These are phyloP conservation scores for Thamnaconus septentrionalis DNA, from an alignment of 2,113 vertebrate genomes.

Conservation along the genomic window DNA sequence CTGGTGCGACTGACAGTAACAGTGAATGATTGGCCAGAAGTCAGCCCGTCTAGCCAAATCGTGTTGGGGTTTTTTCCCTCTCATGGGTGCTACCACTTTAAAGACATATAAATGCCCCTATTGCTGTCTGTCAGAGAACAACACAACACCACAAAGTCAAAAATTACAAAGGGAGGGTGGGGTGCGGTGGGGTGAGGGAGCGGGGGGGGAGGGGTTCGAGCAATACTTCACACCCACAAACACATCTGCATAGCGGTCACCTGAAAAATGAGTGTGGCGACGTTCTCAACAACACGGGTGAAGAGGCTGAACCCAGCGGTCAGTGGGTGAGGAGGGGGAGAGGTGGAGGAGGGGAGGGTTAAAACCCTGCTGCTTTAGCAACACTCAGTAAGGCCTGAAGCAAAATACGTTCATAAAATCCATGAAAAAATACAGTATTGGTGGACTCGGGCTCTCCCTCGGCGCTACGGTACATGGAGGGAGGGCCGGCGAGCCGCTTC, in stretches of 20 bases:
- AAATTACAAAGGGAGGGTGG: not conserved
- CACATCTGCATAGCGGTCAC: slow-evolving; percentile 66
- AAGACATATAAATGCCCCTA: slow-evolving; percentile 29
- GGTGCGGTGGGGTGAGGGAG: not conserved
- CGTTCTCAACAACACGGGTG: slow-evolving; percentile 44
- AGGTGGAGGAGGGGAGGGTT: slow-evolving; percentile 18
- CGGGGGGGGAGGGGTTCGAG: slow-evolving; percentile 14
- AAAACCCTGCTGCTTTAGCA: slow-evolving; percentile 53
- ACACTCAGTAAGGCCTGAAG: slow-evolving; percentile 52
- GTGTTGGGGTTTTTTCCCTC: not conserved
- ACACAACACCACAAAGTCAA: slow-evolving; percentile 6
- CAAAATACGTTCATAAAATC: slow-evolving; percentile 54
- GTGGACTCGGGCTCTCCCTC: slow-evolving; percentile 45
- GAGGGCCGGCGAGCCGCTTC: slow-evolving; percentile 26
- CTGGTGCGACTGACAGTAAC: slow-evolving; percentile 22
- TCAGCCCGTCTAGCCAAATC: not conserved
- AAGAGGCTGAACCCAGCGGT: slow-evolving; percentile 48
- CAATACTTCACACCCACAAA: slow-evolving; percentile 46
- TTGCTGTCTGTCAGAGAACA: slow-evolving; percentile 25
- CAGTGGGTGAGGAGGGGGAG: too few species aligned
- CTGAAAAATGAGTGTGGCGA: slow-evolving; percentile 50
- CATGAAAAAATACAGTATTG: slow-evolving; percentile 69
- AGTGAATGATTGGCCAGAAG: not conserved
- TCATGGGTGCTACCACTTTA: slow-evolving; percentile 27
- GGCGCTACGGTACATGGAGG: slow-evolving; percentile 50